Percentiles rank a stretch among this genome's conserved stretches.
phyloP scores from a whole-genome alignment of 2,113 vertebrate genomes.

The Gracilinanus agilis region DNA sequence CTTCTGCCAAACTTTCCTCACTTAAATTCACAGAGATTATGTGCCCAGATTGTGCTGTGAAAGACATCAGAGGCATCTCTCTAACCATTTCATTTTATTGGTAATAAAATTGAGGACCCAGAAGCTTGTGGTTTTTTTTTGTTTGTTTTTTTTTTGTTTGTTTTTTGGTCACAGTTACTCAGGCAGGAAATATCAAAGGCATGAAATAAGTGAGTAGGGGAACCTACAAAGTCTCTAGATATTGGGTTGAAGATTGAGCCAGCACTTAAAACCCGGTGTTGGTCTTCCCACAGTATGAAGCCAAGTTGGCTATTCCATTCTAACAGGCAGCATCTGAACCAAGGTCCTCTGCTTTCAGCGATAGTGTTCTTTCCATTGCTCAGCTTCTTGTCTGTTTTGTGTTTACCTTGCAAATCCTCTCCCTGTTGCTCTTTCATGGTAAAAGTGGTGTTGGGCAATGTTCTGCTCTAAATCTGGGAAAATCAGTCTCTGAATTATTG shows the following conservation, averaged over 20 bases:
- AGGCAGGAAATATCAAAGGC: background rate
- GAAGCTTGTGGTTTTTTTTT: background rate
- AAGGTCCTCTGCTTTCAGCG: background rate
- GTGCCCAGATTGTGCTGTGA: background rate
- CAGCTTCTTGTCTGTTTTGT: background rate
- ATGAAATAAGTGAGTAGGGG: too few species aligned
- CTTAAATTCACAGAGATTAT: background rate
- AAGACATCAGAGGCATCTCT: background rate
- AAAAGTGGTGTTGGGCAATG: background rate
- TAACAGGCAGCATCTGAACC: background rate
- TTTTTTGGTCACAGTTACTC: background rate
- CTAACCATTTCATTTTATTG: background rate
- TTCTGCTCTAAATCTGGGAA: background rate
- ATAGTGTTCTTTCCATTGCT: background rate
- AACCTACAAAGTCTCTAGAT: too few species aligned
- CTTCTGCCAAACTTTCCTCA: background rate
- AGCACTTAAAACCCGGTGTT: too few species aligned
- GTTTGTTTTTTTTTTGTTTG: too few species aligned
- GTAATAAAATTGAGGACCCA: background rate
- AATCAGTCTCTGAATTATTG: background rate
- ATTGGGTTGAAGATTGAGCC: too few species aligned
- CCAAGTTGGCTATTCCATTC: too few species aligned
- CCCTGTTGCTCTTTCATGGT: background rate
- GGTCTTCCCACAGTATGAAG: too few species aligned
- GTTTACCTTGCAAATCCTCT: background rate